A percentile compares a stretch with the other conserved stretches of the same genome.
phyloP scores from a whole-genome alignment of 2,888 invertebrate species.

The Drosophila hamatofila region DNA sequence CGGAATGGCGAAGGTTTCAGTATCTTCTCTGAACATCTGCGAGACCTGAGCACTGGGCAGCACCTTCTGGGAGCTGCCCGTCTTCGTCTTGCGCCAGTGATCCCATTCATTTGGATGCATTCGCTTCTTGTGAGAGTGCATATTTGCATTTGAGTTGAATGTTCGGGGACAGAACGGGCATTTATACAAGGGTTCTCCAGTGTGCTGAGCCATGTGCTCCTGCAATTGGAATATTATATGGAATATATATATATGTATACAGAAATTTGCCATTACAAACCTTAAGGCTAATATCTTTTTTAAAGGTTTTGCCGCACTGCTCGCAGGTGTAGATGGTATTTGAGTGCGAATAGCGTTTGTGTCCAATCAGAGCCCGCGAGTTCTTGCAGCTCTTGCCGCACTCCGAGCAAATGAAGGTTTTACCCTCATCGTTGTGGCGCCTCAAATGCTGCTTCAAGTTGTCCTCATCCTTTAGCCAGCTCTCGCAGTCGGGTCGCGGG shows the following conservation, averaged over 20 bases:
- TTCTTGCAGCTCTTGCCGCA: constrained; percentile 84
- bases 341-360: constrained; percentile 83
- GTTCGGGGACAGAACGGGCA: constrained; percentile 84
- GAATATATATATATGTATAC: not conserved
- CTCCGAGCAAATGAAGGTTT: constrained; percentile 76
- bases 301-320: constrained; percentile 84
- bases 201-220: constrained; percentile 85
- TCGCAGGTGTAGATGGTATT: constrained; percentile 80
- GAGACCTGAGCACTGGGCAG: constrained; percentile 74
- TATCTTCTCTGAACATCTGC: constrained; percentile 72
- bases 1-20: constrained; percentile 62
- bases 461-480: constrained; percentile 84
- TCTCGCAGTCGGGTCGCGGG: constrained; percentile 83
- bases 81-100: constrained; percentile 81
- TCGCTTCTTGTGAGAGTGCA: constrained; percentile 84
- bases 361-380: constrained; percentile 83
- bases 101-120: constrained; percentile 84
- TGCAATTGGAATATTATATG: constrained; percentile 31
- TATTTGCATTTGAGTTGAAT: constrained; percentile 84
- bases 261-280: constrained; percentile 44
- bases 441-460: constrained; percentile 83
- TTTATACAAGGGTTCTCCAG: constrained; percentile 83
- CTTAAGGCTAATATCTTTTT: constrained; percentile 83
- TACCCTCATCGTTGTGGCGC: constrained; percentile 82
- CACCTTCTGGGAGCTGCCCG: constrained; percentile 78